phyloP scores from a whole-genome alignment of 2,888 invertebrate species.

The Argyra leucocephala region DNA sequence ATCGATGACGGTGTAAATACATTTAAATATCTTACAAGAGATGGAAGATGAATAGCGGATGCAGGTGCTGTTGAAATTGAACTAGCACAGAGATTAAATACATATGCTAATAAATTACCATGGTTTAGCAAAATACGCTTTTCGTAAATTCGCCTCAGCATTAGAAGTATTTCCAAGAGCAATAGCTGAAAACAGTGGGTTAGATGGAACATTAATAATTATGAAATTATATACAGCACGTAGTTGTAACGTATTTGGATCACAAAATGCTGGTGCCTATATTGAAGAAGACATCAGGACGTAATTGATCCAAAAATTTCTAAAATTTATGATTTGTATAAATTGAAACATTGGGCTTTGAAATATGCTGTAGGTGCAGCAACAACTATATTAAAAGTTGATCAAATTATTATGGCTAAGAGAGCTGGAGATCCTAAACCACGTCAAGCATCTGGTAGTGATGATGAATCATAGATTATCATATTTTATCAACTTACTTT shows the following conservation, averaged over 20 bases:
- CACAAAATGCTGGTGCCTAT: slow-evolving; percentile 76
- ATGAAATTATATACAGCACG: slow-evolving; percentile 90
- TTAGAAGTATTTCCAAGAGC: slow-evolving; percentile 85
- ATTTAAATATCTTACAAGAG: slow-evolving; percentile 81
- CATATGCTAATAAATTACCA: slow-evolving; percentile 83
- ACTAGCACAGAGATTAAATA: slow-evolving; percentile 73
- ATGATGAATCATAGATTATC: slow-evolving; percentile 68
- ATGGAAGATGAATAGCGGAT: slow-evolving; percentile 68
- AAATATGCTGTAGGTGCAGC: slow-evolving; percentile 93
- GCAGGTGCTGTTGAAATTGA: slow-evolving; percentile 95
- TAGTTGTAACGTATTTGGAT: too few relatives aligned
- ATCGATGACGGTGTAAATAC: slow-evolving; percentile 99
- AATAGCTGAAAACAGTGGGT: slow-evolving; percentile 89
- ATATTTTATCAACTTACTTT: too few relatives aligned
- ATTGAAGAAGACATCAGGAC: slow-evolving; percentile 73
- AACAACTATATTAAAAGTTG: slow-evolving; percentile 83
- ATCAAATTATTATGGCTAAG: slow-evolving; percentile 98
- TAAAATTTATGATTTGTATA: slow-evolving; percentile 76
- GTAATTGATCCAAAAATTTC: slow-evolving; percentile 62
- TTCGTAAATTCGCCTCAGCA: slow-evolving; percentile 83
- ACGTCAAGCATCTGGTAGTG: slow-evolving; percentile 55
- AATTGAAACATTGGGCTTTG: slow-evolving; percentile 84
- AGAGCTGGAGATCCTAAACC: slow-evolving; percentile 91
- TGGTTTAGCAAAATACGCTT: slow-evolving; percentile 96
- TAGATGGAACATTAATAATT: slow-evolving; percentile 75